These are phyloP conservation scores for Chelmon rostratus DNA, from an alignment of 2,797 vertebrate genomes.

Conservation along the genomic window DNA sequence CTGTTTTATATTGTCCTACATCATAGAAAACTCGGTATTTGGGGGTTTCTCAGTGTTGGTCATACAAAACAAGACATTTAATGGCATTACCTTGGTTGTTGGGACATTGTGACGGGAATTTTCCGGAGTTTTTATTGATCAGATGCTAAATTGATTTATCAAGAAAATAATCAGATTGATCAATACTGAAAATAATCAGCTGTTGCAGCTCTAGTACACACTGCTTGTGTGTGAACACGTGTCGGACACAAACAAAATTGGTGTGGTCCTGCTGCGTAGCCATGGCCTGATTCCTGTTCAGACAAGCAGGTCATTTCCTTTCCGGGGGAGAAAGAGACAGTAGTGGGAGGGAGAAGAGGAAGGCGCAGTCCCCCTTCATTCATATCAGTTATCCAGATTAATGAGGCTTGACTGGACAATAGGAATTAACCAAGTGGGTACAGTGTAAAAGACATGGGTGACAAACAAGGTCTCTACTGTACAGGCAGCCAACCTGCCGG, in stretches of 20 bases:
- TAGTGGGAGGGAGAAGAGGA: conserved; percentile 63
- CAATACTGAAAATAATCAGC: not conserved
- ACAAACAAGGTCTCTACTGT: conserved; percentile 78
- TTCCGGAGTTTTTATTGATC: too few relatives aligned
- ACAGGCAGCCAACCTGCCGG: conserved; percentile 67
- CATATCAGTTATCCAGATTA: conserved; percentile 77
- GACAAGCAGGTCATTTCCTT: conserved; percentile 84
- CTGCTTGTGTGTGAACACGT: conserved; percentile 17
- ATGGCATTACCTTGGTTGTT: not conserved
- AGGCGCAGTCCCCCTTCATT: conserved; percentile 70
- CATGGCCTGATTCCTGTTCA: conserved; percentile 80
- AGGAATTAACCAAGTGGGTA: conserved; percentile 74
- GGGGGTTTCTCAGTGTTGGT: not conserved
- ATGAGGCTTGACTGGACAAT: conserved; percentile 81
- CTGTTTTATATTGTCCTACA: not conserved
- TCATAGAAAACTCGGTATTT: not conserved
- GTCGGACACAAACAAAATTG: conserved; percentile 59
- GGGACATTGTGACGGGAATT: not conserved
- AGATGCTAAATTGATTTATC: too few relatives aligned
- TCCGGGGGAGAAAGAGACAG: conserved; percentile 64
- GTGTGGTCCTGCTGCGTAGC: conserved; percentile 77
- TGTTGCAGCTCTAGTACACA: not conserved
- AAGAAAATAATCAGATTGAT: too few relatives aligned
- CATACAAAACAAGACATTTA: not conserved
- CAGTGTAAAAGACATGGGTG: conserved; percentile 72